phyloP scores from a whole-genome alignment of 2,113 vertebrate species.

The Heterotilapia buettikoferi region DNA sequence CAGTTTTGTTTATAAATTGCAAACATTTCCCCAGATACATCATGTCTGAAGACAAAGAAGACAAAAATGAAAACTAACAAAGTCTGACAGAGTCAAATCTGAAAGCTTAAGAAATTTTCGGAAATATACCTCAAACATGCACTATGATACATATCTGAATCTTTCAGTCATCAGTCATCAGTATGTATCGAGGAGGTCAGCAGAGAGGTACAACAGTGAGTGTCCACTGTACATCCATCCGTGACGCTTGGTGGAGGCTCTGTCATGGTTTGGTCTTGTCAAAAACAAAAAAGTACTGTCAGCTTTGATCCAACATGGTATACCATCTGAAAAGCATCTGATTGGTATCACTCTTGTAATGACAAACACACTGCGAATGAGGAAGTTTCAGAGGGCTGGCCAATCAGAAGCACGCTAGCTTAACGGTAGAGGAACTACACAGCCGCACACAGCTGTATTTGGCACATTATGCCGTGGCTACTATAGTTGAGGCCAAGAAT shows the following conservation, averaged over 20 bases:
- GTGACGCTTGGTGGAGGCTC: background rate
- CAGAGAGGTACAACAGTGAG: background rate
- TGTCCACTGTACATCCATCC: background rate
- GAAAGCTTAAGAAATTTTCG: background rate
- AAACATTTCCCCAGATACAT: background rate
- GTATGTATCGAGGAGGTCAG: background rate
- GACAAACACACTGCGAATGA: background rate
- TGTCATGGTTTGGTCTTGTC: background rate
- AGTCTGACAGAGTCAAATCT: background rate
- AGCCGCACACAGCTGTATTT: background rate
- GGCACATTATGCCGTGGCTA: background rate
- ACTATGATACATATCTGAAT: background rate
- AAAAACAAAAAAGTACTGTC: background rate
- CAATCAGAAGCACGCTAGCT: background rate
- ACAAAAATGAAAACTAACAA: background rate
- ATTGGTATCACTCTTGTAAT: background rate
- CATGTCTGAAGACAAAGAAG: rapidly evolving
- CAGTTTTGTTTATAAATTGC: background rate
- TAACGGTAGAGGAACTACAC: background rate
- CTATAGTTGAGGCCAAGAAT: background rate
- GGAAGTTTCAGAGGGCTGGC: background rate
- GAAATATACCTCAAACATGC: background rate
- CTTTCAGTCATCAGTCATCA: background rate
- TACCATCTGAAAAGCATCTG: background rate
- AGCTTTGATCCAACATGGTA: rapidly evolving